Conservation (phyloP, 2,797 vertebrate species). For the Scarus forsteni region DNA sequence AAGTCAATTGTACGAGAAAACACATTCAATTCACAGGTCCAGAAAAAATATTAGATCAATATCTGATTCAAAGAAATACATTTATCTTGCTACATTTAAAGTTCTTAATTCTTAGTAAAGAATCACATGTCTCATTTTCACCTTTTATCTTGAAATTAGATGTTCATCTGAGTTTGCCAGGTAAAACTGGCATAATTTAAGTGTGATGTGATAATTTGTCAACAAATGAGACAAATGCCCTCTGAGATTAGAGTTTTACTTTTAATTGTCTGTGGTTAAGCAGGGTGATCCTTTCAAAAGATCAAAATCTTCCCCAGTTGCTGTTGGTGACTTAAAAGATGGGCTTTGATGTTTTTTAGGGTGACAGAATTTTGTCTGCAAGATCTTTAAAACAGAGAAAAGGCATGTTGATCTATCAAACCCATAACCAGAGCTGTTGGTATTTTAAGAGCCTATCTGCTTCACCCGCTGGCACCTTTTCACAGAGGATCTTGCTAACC, state of each 20-base stretch:
- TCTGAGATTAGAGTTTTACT: not conserved
- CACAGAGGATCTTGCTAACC: slow-evolving; percentile 30
- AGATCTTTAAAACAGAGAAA: not conserved
- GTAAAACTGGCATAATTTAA: too few species aligned
- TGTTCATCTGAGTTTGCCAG: too few species aligned
- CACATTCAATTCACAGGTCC: not conserved
- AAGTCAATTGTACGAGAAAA: too few species aligned
- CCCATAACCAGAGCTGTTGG: not conserved
- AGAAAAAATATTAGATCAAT: too few species aligned
- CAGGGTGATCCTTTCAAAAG: slow-evolving; percentile 13
- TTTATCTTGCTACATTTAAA: too few species aligned
- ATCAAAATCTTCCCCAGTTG: slow-evolving; percentile 8
- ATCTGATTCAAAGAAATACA: too few species aligned
- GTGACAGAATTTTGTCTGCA: not conserved
- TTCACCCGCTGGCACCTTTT: slow-evolving; percentile 16
- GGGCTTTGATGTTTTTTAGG: not conserved
- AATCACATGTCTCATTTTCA: too few species aligned
- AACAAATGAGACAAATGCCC: too few species aligned
- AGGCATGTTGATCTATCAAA: not conserved
- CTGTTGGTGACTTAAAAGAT: not conserved
- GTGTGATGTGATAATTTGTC: too few species aligned
- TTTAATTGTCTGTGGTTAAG: slow-evolving; percentile 12
- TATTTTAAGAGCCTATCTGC: slow-evolving; percentile 22
- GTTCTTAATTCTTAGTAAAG: too few species aligned
- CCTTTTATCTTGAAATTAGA: too few species aligned